Conservation (phyloP, 1,140 invertebrate species). For the Lucilia cuprina region DNA sequence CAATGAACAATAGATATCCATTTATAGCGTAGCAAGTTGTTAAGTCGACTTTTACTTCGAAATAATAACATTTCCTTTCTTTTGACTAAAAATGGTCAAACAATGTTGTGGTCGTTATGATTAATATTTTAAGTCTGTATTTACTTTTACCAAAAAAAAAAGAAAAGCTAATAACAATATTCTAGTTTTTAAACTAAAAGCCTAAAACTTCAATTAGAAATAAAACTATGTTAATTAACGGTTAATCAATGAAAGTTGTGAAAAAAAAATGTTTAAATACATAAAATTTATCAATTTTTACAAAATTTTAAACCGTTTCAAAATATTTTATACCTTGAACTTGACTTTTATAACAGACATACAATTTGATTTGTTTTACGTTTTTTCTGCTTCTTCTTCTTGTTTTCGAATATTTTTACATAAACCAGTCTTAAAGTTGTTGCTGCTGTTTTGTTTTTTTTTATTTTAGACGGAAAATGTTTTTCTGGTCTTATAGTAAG, state of each 20-base stretch:
- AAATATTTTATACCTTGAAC: neutral
- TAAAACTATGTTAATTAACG: slow-evolving; percentile 9
- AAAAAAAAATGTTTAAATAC: neutral
- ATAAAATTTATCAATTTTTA: neutral
- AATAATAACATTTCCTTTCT: no score
- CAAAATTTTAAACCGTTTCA: neutral
- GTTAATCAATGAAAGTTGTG: slow-evolving; percentile 14
- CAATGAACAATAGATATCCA: no score
- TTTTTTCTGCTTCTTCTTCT: neutral
- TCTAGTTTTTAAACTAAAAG: neutral
- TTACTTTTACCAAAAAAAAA: no score
- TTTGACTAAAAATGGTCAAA: no score
- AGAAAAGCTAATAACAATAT: neutral
- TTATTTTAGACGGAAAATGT: neutral
- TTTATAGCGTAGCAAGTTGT: no score
- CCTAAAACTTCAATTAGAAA: neutral
- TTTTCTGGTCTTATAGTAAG: neutral
- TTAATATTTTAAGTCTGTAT: no score
- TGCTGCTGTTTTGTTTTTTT: no score
- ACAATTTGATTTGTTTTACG: neutral
- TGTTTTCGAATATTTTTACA: neutral
- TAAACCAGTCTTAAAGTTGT: neutral
- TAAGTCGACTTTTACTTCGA: no score
- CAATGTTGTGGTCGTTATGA: no score
- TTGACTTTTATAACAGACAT: slow-evolving; percentile 7